These are phyloP conservation scores for Disparrhopalites patrizii DNA, from an alignment of 2,888 invertebrate species.

Conservation along the genomic window DNA sequence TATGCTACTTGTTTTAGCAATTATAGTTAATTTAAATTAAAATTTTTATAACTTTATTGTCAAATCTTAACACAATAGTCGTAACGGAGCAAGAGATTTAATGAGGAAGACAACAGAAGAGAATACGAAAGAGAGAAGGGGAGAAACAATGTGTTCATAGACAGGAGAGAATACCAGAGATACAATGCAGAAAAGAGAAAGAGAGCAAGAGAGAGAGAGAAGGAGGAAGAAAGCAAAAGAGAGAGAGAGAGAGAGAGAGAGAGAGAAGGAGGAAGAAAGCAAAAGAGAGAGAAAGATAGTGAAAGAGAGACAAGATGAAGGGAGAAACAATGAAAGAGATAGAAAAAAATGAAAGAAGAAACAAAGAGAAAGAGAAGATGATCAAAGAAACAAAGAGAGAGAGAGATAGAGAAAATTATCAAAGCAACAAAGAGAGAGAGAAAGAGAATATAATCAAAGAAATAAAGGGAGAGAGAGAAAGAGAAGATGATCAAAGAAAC, in stretches of 20 bases:
- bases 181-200: not conserved
- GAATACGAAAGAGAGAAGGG: constrained; percentile 1
- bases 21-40: no score
- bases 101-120: not conserved
- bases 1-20: no score
- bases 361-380: not conserved
- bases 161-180: not conserved
- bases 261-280: not conserved
- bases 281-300: not conserved
- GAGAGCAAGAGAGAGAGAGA: not conserved
- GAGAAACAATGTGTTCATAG: not conserved
- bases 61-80: no score
- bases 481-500: not conserved
- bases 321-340: not conserved
- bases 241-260: not conserved
- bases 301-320: not conserved
- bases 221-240: not conserved
- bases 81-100: not conserved
- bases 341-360: not conserved
- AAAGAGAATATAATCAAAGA: not conserved
- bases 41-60: no score
- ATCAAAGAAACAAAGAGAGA: not conserved
- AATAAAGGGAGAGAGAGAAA: not conserved
- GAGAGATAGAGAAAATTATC: not conserved
- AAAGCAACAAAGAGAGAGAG: not conserved